phyloP scores from a whole-genome alignment of 1,140 invertebrate species.

The Grapholita molesta region DNA sequence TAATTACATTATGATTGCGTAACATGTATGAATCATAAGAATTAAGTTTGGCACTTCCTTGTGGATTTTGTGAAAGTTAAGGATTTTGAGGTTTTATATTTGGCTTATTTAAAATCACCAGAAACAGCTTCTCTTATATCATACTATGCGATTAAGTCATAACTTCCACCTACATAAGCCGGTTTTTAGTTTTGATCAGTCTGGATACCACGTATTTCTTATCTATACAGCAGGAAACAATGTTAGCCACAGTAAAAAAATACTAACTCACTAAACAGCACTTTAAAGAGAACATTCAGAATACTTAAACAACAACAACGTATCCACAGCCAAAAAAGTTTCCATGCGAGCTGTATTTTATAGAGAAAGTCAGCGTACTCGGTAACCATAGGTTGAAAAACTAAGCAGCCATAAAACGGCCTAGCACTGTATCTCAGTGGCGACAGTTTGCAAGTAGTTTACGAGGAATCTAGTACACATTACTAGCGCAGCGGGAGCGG shows the following conservation, averaged over 20 bases:
- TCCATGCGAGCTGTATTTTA: neutral
- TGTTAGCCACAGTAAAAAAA: neutral
- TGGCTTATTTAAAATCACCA: too few relatives aligned
- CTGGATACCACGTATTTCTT: neutral
- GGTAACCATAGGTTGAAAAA: neutral
- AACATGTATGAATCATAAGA: too few relatives aligned
- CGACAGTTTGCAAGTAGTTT: slow-evolving; percentile 29
- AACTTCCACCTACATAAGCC: too few relatives aligned
- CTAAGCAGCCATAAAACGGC: slow-evolving; percentile 1
- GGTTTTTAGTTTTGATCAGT: too few relatives aligned
- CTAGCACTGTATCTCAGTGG: slow-evolving; percentile 2
- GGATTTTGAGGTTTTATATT: too few relatives aligned
- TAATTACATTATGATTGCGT: too few relatives aligned
- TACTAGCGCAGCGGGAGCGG: slow-evolving; percentile 28
- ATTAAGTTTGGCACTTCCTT: too few relatives aligned
- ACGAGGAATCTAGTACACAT: slow-evolving; percentile 22
- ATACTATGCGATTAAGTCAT: too few relatives aligned
- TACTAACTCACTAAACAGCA: neutral
- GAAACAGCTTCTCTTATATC: too few relatives aligned
- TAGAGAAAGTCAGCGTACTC: neutral
- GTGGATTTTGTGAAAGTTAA: too few relatives aligned
- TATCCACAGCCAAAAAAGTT: neutral
- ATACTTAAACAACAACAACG: neutral
- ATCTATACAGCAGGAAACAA: neutral
- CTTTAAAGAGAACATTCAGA: neutral